Conservation (phyloP, 2,888 invertebrate species). For the Bombylius discolor region DNA sequence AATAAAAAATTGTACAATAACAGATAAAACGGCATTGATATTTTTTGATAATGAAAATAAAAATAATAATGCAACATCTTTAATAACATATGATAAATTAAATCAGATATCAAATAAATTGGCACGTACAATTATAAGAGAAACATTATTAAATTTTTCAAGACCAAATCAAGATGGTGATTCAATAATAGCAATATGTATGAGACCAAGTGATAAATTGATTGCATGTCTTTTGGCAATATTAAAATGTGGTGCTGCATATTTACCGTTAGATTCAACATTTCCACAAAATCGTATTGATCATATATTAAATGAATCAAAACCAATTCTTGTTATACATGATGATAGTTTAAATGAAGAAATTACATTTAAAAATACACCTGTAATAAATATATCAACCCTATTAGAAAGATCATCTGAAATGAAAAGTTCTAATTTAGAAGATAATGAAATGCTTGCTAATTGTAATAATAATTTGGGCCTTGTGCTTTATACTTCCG, state of each 20-base stretch:
- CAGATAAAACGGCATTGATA: slow-evolving; percentile 47
- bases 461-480: slow-evolving; percentile 22
- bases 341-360: slow-evolving; percentile 39
- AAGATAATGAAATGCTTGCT: slow-evolving; percentile 33
- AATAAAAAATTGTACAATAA: slow-evolving; percentile 25
- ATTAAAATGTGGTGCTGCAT: slow-evolving; percentile 73
- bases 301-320: slow-evolving; percentile 62
- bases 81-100: slow-evolving; percentile 30
- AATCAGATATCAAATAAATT: slow-evolving; percentile 38
- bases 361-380: slow-evolving; percentile 23
- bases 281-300: slow-evolving; percentile 57
- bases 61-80: neutral
- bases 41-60: slow-evolving; percentile 40
- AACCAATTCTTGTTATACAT: slow-evolving; percentile 50
- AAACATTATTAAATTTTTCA: slow-evolving; percentile 23
- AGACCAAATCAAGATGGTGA: slow-evolving; percentile 52
- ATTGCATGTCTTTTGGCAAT: slow-evolving; percentile 56
- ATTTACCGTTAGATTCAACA: slow-evolving; percentile 66
- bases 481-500: slow-evolving; percentile 57
- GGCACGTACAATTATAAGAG: slow-evolving; percentile 32
- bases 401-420: slow-evolving; percentile 25
- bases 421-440: slow-evolving; percentile 24
- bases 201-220: slow-evolving; percentile 60
- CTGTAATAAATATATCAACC: slow-evolving; percentile 22
- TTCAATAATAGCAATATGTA: slow-evolving; percentile 62